A percentile compares a stretch with the other conserved stretches of the same genome.
phyloP scores from a whole-genome alignment of 2,888 invertebrate species.

The Hesperia comma region DNA sequence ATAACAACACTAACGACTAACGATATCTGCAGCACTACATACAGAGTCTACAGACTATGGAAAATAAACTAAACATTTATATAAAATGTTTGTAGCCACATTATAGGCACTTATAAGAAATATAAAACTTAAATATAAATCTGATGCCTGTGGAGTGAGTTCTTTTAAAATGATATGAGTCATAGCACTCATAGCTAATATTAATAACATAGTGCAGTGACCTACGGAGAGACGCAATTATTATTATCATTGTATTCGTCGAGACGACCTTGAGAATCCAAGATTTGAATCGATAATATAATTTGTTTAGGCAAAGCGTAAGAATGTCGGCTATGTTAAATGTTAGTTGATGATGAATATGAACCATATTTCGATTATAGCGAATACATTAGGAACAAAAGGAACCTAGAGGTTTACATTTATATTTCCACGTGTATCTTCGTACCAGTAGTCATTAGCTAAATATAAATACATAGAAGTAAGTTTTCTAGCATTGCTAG shows the following conservation, averaged over 20 bases:
- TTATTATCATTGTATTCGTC: constrained; percentile 27
- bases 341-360: neutral
- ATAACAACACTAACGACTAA: constrained; percentile 54
- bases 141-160: neutral
- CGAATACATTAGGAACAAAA: neutral
- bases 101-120: neutral
- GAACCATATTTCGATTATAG: neutral
- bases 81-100: no score
- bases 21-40: constrained; percentile 45
- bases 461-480: no score
- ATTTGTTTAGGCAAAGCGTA: neutral
- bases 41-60: constrained; percentile 4
- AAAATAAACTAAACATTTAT: constrained; percentile 5
- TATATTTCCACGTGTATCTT: neutral
- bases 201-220: constrained; percentile 33
- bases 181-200: constrained; percentile 21
- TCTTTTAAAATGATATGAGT: constrained; percentile 17
- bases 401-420: neutral
- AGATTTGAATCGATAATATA: constrained; percentile 15
- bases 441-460: no score
- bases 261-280: constrained; percentile 30
- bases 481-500: no score
- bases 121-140: neutral
- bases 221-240: constrained; percentile 17
- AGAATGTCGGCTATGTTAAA: neutral